phyloP scores from a whole-genome alignment of 2,113 vertebrate genomes.

The Rafetus swinhoei region DNA sequence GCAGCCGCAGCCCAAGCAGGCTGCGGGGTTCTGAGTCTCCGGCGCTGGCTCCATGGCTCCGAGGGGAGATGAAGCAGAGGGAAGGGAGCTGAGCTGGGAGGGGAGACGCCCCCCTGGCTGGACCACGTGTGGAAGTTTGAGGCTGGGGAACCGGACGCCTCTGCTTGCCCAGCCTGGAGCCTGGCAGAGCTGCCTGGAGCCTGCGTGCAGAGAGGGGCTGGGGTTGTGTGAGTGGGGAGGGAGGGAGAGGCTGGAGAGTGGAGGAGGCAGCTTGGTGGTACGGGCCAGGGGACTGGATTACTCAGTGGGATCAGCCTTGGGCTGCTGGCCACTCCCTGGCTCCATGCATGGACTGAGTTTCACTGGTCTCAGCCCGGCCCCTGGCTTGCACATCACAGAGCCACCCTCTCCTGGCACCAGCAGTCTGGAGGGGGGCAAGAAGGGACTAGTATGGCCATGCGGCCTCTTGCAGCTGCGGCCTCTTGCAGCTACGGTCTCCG shows the following conservation, averaged over 20 bases:
- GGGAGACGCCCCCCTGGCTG: no score
- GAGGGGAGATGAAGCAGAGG: not conserved
- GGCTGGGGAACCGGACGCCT: not conserved
- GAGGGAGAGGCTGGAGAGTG: not conserved
- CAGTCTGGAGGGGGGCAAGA: not conserved
- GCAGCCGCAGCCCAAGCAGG: not conserved
- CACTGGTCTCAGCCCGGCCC: not conserved
- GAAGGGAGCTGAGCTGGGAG: not conserved
- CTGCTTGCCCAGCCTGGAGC: no score
- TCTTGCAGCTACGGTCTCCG: not conserved
- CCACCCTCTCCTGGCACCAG: not conserved
- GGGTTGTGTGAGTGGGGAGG: no score
- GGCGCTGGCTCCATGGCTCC: not conserved
- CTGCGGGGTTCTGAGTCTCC: no score
- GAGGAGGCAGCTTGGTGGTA: not conserved
- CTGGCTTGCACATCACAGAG: not conserved
- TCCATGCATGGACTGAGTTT: rapidly evolving
- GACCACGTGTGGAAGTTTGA: not conserved
- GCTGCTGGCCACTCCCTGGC: not conserved
- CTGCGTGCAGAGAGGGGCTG: no score
- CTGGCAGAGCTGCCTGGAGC: no score
- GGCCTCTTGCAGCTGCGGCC: no score
- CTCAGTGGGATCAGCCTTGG: not conserved
- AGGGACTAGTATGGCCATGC: not conserved
- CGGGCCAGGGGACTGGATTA: not conserved